Evolutionary conservation across 64 coral and sea anemone genomes (phyloP), one percentile per base, ranked within the genome.

Genomic region (Montipora foliosa): DNA sequence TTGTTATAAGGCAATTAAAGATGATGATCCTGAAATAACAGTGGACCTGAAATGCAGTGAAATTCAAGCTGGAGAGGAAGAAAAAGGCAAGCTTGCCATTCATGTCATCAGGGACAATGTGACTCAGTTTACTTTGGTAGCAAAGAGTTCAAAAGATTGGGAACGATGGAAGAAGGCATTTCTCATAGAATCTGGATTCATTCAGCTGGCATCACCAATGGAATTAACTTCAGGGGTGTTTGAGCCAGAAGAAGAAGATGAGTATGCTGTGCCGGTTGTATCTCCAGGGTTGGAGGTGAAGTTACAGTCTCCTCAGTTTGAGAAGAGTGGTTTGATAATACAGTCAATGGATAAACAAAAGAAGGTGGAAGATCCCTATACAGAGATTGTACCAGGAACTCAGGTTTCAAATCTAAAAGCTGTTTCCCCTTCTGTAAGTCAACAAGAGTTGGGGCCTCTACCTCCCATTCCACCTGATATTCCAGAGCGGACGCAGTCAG

Each of bases 101-200:
- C 77, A 93, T 8, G 86, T 96, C n/a, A 73, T 96, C 10, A 94
- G 81, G 81, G 95, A 99, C 79, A 89, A 89, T 66, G 73, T 88
- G 3, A 94, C 53, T 14, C 79, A 94, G n/a, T 72, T 92, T 70
- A 94, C 93, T 8, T 87, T 99, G 13, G 82, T 92, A 2, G 88
- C 92, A 0, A 96, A 94, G 80, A 94, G 76, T 60, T 49, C 93
- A 2, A 96, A 89, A 79, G 98, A 99, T 24, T 94, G 90, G 92
- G 95, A 96, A 11, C 91, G 88, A 22, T 99, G 98, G 98, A 96
- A 90, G 22, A 96, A 93, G 3, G 92, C 95, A 11, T 70, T 99
- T 11, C 71, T 92, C 5, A 89, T 88, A 47, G 95, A 96, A 92
- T 96, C 95, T 58, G 98, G 95, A 9, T 94, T 94, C 46, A 96